Conservation (phyloP, 2,113 vertebrate genomes). For the Sapayoa aenigma region DNA sequence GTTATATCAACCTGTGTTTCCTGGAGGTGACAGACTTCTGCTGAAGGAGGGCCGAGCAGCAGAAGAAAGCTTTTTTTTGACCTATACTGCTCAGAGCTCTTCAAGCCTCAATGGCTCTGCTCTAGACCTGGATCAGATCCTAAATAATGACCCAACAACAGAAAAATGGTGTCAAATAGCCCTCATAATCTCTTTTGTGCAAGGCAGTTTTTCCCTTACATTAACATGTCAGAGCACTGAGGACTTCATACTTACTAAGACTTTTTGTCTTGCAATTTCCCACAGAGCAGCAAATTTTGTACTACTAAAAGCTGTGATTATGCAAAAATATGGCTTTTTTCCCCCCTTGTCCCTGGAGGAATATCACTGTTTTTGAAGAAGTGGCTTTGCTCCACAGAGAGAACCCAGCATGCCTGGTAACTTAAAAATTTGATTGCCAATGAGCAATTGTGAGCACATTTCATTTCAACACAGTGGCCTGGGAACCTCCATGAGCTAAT, state of each 20-base stretch:
- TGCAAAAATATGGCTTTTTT: neutral
- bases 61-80: neutral
- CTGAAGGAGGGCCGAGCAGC: neutral
- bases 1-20: neutral
- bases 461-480: neutral
- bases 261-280: conserved; percentile 8
- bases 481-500: neutral
- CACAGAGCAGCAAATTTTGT: neutral
- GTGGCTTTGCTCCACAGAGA: neutral
- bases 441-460: neutral
- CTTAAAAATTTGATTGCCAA: neutral
- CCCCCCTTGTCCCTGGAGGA: neutral
- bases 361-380: neutral
- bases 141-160: neutral
- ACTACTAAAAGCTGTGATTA: conserved; percentile 11
- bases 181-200: neutral
- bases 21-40: neutral
- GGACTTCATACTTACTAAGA: neutral
- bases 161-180: neutral
- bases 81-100: neutral
- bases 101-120: neutral
- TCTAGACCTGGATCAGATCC: neutral
- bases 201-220: neutral
- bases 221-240: neutral
- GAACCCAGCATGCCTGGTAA: neutral